These are phyloP conservation scores for Sinelater perroti DNA, from an alignment of 2,888 invertebrate genomes.

Conservation along the genomic window DNA sequence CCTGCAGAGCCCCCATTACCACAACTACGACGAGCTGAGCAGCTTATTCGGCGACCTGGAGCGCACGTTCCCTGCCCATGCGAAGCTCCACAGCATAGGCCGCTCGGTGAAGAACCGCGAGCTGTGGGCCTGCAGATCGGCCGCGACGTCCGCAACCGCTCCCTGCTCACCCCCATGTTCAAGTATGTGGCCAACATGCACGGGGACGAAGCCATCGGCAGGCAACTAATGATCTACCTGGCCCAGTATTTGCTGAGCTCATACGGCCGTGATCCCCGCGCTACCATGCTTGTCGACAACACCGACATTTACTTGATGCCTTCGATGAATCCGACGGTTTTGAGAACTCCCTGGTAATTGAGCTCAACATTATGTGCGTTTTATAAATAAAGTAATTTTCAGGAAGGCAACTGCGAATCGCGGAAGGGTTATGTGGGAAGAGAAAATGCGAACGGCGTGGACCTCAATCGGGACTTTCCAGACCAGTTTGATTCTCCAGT, in stretches of 20 bases:
- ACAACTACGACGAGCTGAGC: slow-evolving; percentile 75
- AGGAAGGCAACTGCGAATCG: slow-evolving; percentile 85
- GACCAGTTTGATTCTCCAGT: slow-evolving; percentile 74
- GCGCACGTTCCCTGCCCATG: slow-evolving; percentile 72
- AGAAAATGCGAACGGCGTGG: slow-evolving; percentile 81
- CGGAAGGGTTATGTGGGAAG: slow-evolving; percentile 74
- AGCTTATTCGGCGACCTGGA: slow-evolving; percentile 70
- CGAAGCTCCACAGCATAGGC: slow-evolving; percentile 80
- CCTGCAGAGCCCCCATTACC: slow-evolving; percentile 69
- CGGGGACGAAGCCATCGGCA: slow-evolving; percentile 91
- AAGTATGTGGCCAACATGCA: slow-evolving; percentile 98
- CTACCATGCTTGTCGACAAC: slow-evolving; percentile 80
- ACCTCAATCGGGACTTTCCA: slow-evolving; percentile 93
- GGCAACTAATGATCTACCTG: slow-evolving; percentile 83
- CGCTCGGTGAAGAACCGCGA: slow-evolving; percentile 83
- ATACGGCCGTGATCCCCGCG: slow-evolving; percentile 73
- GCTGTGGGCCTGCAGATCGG: slow-evolving; percentile 85
- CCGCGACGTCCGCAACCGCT: slow-evolving; percentile 68
- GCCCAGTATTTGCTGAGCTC: slow-evolving; percentile 84
- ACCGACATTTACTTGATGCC: slow-evolving; percentile 97
- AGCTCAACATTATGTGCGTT: background rate
- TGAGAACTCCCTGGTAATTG: slow-evolving; percentile 77
- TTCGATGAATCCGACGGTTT: slow-evolving; percentile 98
- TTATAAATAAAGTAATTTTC: slow-evolving; percentile 48
- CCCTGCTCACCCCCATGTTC: slow-evolving; percentile 82